Evolutionary conservation across 1,140 invertebrate species (phyloP).

Genomic region (Mycetomoellerius zeteki): DNA sequence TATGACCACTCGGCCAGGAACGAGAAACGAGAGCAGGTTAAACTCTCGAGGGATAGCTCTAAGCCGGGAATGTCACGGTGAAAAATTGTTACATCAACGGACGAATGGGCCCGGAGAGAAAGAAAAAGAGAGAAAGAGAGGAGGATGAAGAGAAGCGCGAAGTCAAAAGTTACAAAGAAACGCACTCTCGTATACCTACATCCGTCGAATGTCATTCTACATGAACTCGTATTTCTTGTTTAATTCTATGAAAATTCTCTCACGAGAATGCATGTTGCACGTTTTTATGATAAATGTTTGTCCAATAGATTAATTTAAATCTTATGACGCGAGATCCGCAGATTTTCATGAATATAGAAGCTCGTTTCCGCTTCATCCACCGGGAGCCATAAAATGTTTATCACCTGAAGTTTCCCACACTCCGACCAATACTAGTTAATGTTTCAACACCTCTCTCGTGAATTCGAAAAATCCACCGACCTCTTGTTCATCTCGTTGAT

Average conservation of each 20-base stretch:
- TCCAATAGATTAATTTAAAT: conserved; percentile 17
- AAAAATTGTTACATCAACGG: conserved; percentile 61
- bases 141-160: neutral
- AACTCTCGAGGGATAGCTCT: conserved; percentile 54
- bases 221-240: neutral
- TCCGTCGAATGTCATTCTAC: conserved; percentile 19
- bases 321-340: conserved; percentile 23
- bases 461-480: conserved; percentile 26
- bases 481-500: neutral
- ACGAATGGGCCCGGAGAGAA: conserved; percentile 51
- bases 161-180: conserved; percentile 56
- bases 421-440: conserved; percentile 37
- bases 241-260: neutral
- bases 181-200: conserved; percentile 37
- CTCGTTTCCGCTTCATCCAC: conserved; percentile 1
- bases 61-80: conserved; percentile 61
- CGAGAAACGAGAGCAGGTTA: conserved; percentile 53
- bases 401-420: conserved; percentile 47
- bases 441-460: conserved; percentile 31
- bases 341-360: conserved; percentile 48
- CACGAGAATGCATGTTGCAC: neutral
- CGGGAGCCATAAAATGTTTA: conserved; percentile 49
- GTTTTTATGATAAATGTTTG: conserved; percentile 17
- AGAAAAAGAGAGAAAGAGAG: neutral
- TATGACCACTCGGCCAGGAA: conserved; percentile 54